Evolutionary conservation across 2,888 invertebrate genomes (phyloP).

Genomic region (Himalopsyche japonica): DNA sequence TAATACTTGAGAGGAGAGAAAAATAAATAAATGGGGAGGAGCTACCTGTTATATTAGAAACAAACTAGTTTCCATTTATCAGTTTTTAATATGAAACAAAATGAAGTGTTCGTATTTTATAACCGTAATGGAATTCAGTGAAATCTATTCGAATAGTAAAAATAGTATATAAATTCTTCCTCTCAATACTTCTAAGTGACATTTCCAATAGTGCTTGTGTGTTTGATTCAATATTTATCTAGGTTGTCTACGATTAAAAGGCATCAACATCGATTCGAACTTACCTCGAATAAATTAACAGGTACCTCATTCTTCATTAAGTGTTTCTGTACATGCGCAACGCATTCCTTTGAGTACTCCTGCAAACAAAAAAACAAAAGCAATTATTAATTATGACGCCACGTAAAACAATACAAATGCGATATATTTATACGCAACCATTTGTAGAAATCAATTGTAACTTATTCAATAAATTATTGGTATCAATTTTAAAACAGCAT

Average conservation of each 20-base stretch:
- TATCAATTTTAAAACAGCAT: background rate
- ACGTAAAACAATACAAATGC: too few relatives aligned
- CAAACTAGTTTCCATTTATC: too few relatives aligned
- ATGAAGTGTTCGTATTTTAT: too few relatives aligned
- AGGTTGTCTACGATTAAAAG: background rate
- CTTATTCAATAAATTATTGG: background rate
- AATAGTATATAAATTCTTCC: too few relatives aligned
- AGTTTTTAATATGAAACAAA: too few relatives aligned
- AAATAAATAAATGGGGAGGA: too few relatives aligned
- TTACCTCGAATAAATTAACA: constrained; percentile 95
- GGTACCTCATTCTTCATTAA: constrained; percentile 97
- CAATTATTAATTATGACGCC: too few relatives aligned
- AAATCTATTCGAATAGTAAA: too few relatives aligned
- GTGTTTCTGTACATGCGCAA: constrained; percentile 96
- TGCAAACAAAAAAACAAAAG: constrained; percentile 59
- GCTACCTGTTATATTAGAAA: too few relatives aligned
- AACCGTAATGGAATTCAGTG: too few relatives aligned
- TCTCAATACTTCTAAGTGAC: background rate
- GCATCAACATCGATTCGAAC: constrained; percentile 35
- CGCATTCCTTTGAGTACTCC: constrained; percentile 98
- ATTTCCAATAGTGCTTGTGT: background rate
- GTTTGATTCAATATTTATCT: background rate
- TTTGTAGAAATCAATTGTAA: background rate
- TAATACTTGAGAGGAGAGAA: too few relatives aligned
- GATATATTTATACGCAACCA: background rate